Evolutionary conservation across 2,113 vertebrate genomes (phyloP).

Genomic region (Marmota monax): DNA sequence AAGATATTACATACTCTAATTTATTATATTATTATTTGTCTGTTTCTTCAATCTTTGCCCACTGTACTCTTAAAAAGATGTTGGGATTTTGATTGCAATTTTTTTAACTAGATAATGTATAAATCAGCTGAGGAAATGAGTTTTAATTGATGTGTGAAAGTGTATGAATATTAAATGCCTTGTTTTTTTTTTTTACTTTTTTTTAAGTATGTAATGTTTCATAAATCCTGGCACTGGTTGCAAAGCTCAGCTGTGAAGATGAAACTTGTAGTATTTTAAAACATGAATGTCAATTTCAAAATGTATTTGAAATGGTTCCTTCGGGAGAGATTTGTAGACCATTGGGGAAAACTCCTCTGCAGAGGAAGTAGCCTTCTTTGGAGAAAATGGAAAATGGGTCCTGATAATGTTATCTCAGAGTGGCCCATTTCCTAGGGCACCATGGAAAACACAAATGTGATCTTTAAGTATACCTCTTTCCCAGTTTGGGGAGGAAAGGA

Average conservation of each 20-base stretch:
- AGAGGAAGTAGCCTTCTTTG: slow-evolving; percentile 87
- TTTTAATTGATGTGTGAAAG: slow-evolving; percentile 82
- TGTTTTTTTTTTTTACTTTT: not conserved
- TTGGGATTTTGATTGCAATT: slow-evolving; percentile 76
- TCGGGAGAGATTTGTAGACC: slow-evolving; percentile 89
- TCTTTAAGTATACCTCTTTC: slow-evolving; percentile 88
- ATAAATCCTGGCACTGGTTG: slow-evolving; percentile 85
- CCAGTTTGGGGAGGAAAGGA: slow-evolving; percentile 89
- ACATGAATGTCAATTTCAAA: slow-evolving; percentile 93
- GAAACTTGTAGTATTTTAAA: slow-evolving; percentile 92
- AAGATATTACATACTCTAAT: slow-evolving; percentile 74
- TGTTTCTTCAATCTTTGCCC: slow-evolving; percentile 71
- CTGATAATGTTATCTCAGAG: slow-evolving; percentile 84
- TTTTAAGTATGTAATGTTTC: slow-evolving; percentile 87
- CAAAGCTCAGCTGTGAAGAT: slow-evolving; percentile 89
- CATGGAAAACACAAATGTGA: slow-evolving; percentile 88
- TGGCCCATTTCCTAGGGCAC: slow-evolving; percentile 88
- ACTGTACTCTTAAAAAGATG: slow-evolving; percentile 77
- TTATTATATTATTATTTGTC: slow-evolving; percentile 79
- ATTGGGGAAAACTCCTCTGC: slow-evolving; percentile 61
- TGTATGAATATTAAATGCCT: slow-evolving; percentile 84
- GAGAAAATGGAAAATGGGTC: slow-evolving; percentile 89
- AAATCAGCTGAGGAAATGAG: slow-evolving; percentile 82
- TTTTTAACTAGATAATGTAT: slow-evolving; percentile 74
- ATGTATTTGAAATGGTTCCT: slow-evolving; percentile 91